Conservation (phyloP, 2,113 vertebrate genomes). For the Calonectris borealis region DNA sequence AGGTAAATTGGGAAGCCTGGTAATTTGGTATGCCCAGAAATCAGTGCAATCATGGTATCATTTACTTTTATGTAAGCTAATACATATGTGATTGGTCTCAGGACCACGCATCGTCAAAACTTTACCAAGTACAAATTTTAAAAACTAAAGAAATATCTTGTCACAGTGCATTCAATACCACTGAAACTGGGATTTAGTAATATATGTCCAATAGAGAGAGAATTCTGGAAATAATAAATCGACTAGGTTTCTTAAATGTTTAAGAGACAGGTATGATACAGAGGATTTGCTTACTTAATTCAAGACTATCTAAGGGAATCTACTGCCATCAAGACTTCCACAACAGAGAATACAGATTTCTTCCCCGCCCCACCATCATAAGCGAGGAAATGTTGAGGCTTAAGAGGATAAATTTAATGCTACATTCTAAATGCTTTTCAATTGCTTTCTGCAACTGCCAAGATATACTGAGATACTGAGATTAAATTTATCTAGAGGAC, state of each 20-base stretch:
- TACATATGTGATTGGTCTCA: not conserved
- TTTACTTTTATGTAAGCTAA: not conserved
- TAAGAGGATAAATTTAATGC: not conserved
- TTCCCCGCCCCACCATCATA: not conserved
- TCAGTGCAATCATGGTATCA: not conserved
- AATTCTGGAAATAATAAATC: not conserved
- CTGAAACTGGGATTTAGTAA: not conserved
- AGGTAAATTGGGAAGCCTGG: not conserved
- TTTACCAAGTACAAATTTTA: not conserved
- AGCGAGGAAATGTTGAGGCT: not conserved
- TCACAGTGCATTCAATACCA: not conserved
- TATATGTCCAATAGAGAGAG: not conserved
- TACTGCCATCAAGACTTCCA: not conserved
- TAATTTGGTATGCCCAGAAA: not conserved
- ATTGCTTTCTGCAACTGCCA: not conserved
- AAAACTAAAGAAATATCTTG: not conserved
- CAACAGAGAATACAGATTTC: not conserved
- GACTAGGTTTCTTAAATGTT: not conserved
- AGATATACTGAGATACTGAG: not conserved
- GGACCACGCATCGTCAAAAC: not conserved
- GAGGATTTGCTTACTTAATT: not conserved
- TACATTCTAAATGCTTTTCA: not conserved
- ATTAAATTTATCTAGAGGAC: not conserved
- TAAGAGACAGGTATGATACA: not conserved
- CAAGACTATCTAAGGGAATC: not conserved